Evolutionary conservation across 1,140 invertebrate genomes (phyloP).

Genomic region (Holcopasites calliopsidis): DNA sequence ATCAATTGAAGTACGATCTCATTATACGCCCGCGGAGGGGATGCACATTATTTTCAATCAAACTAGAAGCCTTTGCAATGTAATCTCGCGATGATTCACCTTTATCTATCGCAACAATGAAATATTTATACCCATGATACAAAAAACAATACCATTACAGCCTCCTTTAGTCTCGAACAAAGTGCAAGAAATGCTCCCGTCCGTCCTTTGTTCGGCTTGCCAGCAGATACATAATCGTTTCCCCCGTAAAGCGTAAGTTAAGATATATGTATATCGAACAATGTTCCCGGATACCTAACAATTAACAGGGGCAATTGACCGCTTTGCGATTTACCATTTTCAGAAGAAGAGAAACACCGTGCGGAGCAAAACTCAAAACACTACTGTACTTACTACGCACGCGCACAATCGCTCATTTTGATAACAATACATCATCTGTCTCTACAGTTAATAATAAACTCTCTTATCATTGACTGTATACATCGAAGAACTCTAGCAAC

Average conservation of each 20-base stretch:
- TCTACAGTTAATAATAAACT: too few relatives aligned
- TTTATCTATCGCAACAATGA: not conserved
- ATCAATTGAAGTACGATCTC: not conserved
- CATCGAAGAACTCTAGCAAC: too few relatives aligned
- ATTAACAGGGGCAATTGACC: not conserved
- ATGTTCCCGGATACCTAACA: not conserved
- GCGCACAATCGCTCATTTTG: too few relatives aligned
- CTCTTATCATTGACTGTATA: too few relatives aligned
- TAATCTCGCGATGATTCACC: not conserved
- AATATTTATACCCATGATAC: conserved; percentile 11
- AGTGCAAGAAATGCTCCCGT: not conserved
- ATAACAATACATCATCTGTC: too few relatives aligned
- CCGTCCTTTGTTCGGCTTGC: not conserved
- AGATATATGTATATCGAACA: not conserved
- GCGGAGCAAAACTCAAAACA: too few relatives aligned
- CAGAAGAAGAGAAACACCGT: too few relatives aligned
- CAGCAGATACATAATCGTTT: not conserved
- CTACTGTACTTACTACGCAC: too few relatives aligned
- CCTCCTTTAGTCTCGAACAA: not conserved
- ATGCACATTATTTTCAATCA: not conserved
- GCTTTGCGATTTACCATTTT: too few relatives aligned
- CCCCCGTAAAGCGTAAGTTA: not conserved
- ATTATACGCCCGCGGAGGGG: not conserved
- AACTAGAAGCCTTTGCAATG: too few relatives aligned
- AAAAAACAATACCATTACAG: not conserved